These are phyloP conservation scores for Neria commutata DNA, from an alignment of 2,888 invertebrate genomes.

Conservation along the genomic window DNA sequence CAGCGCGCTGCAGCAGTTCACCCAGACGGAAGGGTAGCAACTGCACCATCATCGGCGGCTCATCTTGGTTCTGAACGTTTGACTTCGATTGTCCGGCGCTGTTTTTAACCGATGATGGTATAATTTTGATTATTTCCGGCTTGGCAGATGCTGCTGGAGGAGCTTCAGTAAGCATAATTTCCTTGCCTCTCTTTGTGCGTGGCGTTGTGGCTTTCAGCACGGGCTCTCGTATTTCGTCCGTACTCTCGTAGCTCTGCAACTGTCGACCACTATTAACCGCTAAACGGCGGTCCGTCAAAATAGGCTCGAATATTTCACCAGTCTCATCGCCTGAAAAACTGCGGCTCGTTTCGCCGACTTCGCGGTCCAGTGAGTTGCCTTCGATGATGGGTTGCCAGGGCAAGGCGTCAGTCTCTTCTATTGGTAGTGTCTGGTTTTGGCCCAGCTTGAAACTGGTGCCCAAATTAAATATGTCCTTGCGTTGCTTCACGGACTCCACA, in stretches of 20 bases:
- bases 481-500: constrained; percentile 55
- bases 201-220: constrained; percentile 70
- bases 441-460: constrained; percentile 57
- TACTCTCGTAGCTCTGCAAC: constrained; percentile 40
- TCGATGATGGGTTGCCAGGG: constrained; percentile 65
- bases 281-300: constrained; percentile 55
- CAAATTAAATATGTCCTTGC: constrained; percentile 60
- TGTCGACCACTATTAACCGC: constrained; percentile 51
- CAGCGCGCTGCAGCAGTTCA: constrained; percentile 80
- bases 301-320: constrained; percentile 66
- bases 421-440: constrained; percentile 50
- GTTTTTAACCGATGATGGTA: constrained; percentile 49
- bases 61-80: constrained; percentile 27
- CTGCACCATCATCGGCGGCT: constrained; percentile 69
- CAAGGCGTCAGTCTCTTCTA: constrained; percentile 54
- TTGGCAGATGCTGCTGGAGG: constrained; percentile 7
- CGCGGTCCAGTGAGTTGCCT: constrained; percentile 63
- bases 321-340: constrained; percentile 46
- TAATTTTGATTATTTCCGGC: constrained; percentile 54
- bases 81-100: constrained; percentile 29
- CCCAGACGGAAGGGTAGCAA: constrained; percentile 79
- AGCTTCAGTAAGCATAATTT: constrained; percentile 38
- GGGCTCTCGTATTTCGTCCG: constrained; percentile 75
- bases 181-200: constrained; percentile 56
- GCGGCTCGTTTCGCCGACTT: constrained; percentile 54